Evolutionary conservation across 2,113 vertebrate genomes (phyloP).

Genomic region (Coracopsis vasa): DNA sequence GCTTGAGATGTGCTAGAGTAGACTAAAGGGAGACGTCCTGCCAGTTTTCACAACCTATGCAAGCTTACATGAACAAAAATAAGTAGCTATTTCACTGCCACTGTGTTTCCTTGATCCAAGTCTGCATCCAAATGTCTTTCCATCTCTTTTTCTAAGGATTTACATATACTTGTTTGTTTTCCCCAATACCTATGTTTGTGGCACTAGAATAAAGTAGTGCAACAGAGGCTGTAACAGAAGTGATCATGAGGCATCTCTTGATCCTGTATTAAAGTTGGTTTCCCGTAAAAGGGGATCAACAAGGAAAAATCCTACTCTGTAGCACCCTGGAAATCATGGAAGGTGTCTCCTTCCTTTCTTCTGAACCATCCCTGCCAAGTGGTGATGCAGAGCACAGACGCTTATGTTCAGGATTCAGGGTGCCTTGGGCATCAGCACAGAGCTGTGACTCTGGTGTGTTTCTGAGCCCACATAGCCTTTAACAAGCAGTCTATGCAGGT

Average conservation of each 20-base stretch:
- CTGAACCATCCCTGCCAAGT: background rate
- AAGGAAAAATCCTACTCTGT: background rate
- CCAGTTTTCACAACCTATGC: background rate
- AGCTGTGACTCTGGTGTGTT: background rate
- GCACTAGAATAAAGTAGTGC: background rate
- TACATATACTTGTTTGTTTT: background rate
- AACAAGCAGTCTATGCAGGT: background rate
- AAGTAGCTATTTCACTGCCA: background rate
- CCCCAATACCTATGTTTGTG: background rate
- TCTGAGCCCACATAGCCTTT: background rate
- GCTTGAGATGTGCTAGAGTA: background rate
- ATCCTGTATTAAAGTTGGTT: background rate
- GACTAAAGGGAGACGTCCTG: background rate
- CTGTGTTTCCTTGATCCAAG: background rate
- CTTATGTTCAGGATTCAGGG: accelerated
- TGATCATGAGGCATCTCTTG: background rate
- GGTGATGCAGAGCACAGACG: accelerated
- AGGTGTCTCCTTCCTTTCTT: background rate
- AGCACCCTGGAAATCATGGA: background rate
- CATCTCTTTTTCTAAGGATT: background rate
- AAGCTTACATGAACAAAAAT: background rate
- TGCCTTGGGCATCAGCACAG: accelerated
- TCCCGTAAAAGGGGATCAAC: background rate
- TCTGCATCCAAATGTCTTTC: background rate
- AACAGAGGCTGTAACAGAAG: background rate